Percentiles rank a stretch among this genome's conserved stretches.
These are phyloP conservation scores for Fregata magnificens DNA, from an alignment of 2,113 vertebrate genomes.

Conservation along the genomic window DNA sequence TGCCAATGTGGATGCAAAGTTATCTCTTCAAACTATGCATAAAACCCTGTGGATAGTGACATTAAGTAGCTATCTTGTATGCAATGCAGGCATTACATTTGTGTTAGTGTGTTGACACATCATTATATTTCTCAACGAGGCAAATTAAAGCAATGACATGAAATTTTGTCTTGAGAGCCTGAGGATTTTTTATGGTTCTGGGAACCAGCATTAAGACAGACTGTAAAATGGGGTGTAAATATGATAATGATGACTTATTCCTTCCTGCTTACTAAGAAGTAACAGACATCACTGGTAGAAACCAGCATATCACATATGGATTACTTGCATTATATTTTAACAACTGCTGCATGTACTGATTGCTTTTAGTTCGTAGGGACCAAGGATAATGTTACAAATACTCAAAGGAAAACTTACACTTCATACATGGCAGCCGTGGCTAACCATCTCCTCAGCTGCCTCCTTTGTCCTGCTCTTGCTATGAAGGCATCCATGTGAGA, in stretches of 20 bases:
- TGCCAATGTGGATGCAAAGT: slow-evolving; percentile 2
- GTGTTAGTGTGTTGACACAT: slow-evolving; percentile 10
- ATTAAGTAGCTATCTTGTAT: slow-evolving; percentile 24
- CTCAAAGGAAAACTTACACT: background rate
- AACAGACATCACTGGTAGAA: background rate
- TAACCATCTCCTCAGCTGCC: background rate
- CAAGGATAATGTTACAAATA: background rate
- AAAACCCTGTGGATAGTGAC: slow-evolving; percentile 14
- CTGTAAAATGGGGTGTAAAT: slow-evolving; percentile 49
- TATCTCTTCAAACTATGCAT: background rate
- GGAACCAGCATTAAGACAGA: slow-evolving; percentile 46
- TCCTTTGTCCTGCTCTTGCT: background rate
- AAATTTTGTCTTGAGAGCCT: slow-evolving; percentile 31
- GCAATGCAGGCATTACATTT: background rate
- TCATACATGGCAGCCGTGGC: background rate
- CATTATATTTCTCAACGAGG: slow-evolving; percentile 39
- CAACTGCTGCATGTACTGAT: background rate
- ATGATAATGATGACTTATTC: slow-evolving; percentile 52
- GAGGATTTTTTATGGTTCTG: slow-evolving; percentile 16
- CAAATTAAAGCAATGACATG: slow-evolving; percentile 40
- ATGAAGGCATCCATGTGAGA: background rate
- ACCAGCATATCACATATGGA: background rate
- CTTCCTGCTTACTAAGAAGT: slow-evolving; percentile 43
- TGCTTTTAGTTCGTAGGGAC: background rate
- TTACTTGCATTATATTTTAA: slow-evolving; percentile 1